These are phyloP conservation scores for Watsonalla cultraria DNA, from an alignment of 2,888 invertebrate genomes.

Conservation along the genomic window DNA sequence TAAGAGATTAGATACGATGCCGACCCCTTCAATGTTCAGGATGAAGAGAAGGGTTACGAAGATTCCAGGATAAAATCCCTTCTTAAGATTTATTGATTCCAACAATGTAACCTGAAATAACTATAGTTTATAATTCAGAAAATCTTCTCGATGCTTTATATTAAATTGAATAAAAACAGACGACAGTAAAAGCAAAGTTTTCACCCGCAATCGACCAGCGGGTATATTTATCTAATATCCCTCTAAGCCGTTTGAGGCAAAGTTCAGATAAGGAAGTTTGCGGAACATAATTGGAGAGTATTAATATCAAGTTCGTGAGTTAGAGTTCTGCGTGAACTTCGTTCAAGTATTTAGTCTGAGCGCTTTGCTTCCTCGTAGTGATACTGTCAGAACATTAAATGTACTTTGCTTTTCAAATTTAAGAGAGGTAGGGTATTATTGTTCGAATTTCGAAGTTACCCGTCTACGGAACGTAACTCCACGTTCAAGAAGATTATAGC, in stretches of 20 bases:
- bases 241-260: slow-evolving; percentile 32
- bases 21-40: too few species aligned
- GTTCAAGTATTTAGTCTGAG: slow-evolving; percentile 33
- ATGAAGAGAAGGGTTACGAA: too few species aligned
- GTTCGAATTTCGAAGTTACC: too few species aligned
- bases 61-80: too few species aligned
- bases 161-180: slow-evolving; percentile 1
- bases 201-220: slow-evolving; percentile 14
- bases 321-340: slow-evolving; percentile 42
- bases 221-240: slow-evolving; percentile 23
- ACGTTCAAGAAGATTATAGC: not conserved
- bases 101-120: too few species aligned
- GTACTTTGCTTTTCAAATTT: not conserved
- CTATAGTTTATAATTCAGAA: too few species aligned
- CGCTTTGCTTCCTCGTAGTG: slow-evolving; percentile 25
- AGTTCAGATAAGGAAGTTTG: slow-evolving; percentile 46
- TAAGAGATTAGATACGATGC: too few species aligned
- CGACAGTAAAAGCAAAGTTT: not conserved
- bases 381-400: slow-evolving; percentile 5
- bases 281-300: slow-evolving; percentile 51
- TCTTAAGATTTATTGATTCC: too few species aligned
- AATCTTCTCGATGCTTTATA: not conserved
- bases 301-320: slow-evolving; percentile 54
- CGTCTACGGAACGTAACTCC: too few species aligned
- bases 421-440: not conserved